Evolutionary conservation across 2,113 vertebrate genomes (phyloP).

Genomic region (Candoia aspera): DNA sequence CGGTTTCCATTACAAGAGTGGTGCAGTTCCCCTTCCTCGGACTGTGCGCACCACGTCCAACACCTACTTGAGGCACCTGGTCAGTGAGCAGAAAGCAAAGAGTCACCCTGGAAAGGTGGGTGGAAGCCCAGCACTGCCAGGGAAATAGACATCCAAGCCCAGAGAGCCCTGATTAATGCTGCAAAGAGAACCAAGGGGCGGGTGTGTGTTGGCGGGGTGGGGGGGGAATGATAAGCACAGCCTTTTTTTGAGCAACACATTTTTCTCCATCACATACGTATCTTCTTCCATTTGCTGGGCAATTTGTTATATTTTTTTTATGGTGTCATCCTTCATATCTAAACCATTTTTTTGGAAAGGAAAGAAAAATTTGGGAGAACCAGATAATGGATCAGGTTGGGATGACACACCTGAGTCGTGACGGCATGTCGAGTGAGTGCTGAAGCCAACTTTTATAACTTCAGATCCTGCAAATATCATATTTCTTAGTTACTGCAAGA

Average conservation of each 20-base stretch:
- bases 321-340: constrained; percentile 28
- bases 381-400: not conserved
- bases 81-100: not conserved
- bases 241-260: constrained; percentile 34
- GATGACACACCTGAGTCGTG: accelerated
- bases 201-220: too few species aligned
- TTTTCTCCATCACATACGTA: constrained; percentile 43
- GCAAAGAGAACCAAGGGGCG: not conserved
- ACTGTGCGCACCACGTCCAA: not conserved
- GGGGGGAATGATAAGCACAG: constrained; percentile 17
- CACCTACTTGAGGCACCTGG: not conserved
- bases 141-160: constrained; percentile 22
- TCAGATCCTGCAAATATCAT: not conserved
- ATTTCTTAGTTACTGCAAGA: not conserved
- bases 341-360: constrained; percentile 4
- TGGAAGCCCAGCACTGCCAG: constrained; percentile 16
- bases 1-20: not conserved
- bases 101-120: not conserved
- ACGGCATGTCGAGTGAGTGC: not conserved
- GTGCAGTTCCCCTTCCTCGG: not conserved
- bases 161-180: constrained; percentile 27
- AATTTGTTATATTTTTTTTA: constrained; percentile 31
- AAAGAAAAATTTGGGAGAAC: constrained; percentile 20
- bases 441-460: not conserved
- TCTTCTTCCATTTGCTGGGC: constrained; percentile 30